Base-by-base conservation (phyloP, 2,888 invertebrate species). In the Acleris holmiana region DNA sequence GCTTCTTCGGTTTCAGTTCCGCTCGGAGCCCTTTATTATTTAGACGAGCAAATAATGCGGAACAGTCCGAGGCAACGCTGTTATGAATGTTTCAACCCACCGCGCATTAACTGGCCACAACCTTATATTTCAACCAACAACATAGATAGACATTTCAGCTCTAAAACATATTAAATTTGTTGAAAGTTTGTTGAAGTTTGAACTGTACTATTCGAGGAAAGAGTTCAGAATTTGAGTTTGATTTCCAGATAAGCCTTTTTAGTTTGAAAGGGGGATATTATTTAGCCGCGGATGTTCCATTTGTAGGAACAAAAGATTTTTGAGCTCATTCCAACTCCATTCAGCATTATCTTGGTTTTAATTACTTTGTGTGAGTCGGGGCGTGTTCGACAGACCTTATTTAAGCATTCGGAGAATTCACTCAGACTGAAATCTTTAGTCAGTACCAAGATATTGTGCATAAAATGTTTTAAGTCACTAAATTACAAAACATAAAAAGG, bases 41-140 rank as follows among this genome's bases (percentile, higher is more conserved):
- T 64, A 64, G 63, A 58, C 47, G 56, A 54, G 56, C 63, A 64
- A 64, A 64, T 64, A 64, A 58, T 58, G 53, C 53, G 58, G 63
- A 63, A 47, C 50, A 23, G 61, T 55, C 25, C 15, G 60, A 46
- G 21, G 18, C 51, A 18, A 46, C 40, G 61, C 56, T 21, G 35
- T 44, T 62, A 55, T 21, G 41, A 55, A 29, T 48, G 61, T 46
- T 23, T 19, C 7, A 35, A 23, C 48, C n/a, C 19, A 25, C n/a
- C 51, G 51, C 25, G 51, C 51, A 44, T 41, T 44, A 50, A 56
- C 49, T 50, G 55, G 41, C 49, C 41, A 48, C 25, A 17, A 19
- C 40, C 44, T 44, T 6, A 50, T 41, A 51, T 29, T 59, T 41
- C 49, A 18, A 17, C n/a, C 2, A 17, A 17, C 13, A 13, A 35